Evolutionary conservation across 2,797 vertebrate species (phyloP).

Genomic region (Clarias pachynema): DNA sequence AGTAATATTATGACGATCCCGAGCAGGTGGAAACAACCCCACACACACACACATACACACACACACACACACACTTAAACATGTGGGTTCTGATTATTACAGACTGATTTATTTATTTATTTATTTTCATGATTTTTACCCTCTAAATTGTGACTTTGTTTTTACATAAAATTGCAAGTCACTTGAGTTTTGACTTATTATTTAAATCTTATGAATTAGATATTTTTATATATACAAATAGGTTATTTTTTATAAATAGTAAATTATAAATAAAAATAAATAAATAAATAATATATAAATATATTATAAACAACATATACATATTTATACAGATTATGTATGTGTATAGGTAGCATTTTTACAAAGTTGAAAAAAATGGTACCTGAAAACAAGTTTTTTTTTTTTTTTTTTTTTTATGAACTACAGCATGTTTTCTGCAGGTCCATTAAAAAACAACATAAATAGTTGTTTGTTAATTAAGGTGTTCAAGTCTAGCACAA

Average conservation of each 20-base stretch:
- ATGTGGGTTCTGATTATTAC: neutral
- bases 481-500: neutral
- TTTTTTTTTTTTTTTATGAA: neutral
- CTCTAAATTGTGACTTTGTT: neutral
- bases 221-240: too few species aligned
- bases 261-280: too few species aligned
- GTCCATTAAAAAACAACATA: neutral
- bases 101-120: neutral
- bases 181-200: neutral
- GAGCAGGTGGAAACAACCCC: constrained; percentile 5
- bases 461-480: neutral
- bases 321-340: neutral
- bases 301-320: too few species aligned
- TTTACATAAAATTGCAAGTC: neutral
- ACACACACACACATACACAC: neutral
- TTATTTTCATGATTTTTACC: neutral
- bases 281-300: too few species aligned
- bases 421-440: neutral
- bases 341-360: neutral
- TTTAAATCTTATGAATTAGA: too few species aligned
- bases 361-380: too few species aligned
- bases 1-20: neutral
- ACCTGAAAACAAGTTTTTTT: too few species aligned
- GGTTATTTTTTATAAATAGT: too few species aligned
- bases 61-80: neutral